Conservation (phyloP, 2,113 vertebrate genomes). For the Nibea coibor region DNA sequence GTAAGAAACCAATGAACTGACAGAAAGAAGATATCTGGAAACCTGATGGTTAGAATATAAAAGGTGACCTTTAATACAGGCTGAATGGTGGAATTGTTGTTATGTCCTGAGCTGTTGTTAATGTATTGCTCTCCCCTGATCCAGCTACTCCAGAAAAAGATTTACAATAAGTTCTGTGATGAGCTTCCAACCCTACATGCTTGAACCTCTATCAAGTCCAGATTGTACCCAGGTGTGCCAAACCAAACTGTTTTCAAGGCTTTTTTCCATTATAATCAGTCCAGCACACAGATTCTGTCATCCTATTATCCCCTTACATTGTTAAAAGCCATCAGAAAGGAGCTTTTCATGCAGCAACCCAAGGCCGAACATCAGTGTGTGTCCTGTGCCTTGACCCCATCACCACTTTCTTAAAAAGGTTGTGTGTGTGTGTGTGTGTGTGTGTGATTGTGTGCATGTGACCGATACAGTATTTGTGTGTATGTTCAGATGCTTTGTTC, state of each 20-base stretch:
- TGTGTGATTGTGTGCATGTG: too few relatives aligned
- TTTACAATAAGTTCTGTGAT: neutral
- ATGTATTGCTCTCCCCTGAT: neutral
- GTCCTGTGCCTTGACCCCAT: neutral
- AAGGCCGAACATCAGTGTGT: slow-evolving; percentile 14
- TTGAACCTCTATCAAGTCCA: neutral
- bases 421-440: neutral
- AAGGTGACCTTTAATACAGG: too few relatives aligned
- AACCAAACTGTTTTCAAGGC: neutral
- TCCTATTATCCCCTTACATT: slow-evolving; percentile 20
- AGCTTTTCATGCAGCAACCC: neutral
- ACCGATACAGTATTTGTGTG: neutral
- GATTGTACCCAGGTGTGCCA: neutral
- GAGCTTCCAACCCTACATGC: neutral
- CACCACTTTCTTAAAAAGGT: neutral
- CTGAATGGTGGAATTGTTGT: neutral
- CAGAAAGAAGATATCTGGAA: too few relatives aligned
- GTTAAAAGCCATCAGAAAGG: slow-evolving; percentile 1
- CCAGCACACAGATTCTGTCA: neutral
- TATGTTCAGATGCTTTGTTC: neutral
- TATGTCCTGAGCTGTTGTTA: neutral
- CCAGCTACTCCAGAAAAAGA: neutral
- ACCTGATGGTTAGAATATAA: too few relatives aligned
- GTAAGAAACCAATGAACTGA: too few relatives aligned
- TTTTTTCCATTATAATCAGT: neutral